Conservation (phyloP, 2,113 vertebrate genomes). For the Charadrius vociferus region DNA sequence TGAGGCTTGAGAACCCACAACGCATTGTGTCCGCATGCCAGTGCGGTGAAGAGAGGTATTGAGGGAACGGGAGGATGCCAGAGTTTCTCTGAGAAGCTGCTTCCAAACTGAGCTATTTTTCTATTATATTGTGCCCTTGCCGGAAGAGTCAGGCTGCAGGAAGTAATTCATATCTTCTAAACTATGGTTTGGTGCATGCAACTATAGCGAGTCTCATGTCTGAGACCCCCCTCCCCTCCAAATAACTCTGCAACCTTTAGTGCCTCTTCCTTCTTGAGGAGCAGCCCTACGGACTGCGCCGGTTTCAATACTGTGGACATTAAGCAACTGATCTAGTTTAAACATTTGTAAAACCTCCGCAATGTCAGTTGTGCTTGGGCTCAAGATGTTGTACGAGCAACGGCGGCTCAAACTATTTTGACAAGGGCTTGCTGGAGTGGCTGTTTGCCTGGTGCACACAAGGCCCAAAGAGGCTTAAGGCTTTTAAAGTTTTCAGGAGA, state of each 20-base stretch:
- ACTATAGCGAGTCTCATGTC: not conserved
- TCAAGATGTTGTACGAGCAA: not conserved
- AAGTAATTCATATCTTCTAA: not conserved
- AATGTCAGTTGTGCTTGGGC: not conserved
- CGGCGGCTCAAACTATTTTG: not conserved
- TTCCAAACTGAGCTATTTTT: not conserved
- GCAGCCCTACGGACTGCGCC: not conserved
- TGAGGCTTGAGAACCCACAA: not conserved
- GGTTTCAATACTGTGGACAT: not conserved
- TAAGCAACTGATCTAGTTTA: not conserved
- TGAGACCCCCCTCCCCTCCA: not conserved
- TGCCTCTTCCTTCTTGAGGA: not conserved
- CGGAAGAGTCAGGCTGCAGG: not conserved
- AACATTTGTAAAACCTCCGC: not conserved
- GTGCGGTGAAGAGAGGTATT: rapidly evolving
- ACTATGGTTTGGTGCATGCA: rapidly evolving
- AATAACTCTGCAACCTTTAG: not conserved
- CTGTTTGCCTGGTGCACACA: not conserved
- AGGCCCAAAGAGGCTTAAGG: conserved; percentile 36
- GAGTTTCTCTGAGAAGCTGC: not conserved
- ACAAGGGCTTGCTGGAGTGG: conserved; percentile 13
- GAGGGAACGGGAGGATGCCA: not conserved
- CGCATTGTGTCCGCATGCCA: rapidly evolving
- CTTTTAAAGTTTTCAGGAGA: conserved; percentile 9
- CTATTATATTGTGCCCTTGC: not conserved